Evolutionary conservation across 2,888 invertebrate species (phyloP).

Genomic region (Caenorhabditis macrosperma): DNA sequence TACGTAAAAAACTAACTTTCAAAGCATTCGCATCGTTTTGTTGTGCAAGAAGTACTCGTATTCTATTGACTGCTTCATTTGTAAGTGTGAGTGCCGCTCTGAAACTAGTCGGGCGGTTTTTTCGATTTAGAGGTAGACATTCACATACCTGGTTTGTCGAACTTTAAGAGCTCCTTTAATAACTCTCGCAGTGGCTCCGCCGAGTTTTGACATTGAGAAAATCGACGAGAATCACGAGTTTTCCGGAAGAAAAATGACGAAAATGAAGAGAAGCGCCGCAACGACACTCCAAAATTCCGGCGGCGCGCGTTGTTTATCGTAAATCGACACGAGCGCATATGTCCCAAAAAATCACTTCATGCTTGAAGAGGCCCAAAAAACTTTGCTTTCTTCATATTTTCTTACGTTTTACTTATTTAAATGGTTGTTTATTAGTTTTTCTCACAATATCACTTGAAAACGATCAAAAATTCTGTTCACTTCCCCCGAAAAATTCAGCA

Average conservation of each 20-base stretch:
- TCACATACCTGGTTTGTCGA: conserved; percentile 52
- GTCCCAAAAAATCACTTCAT: background rate
- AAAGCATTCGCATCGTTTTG: conserved; percentile 78
- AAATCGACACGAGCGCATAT: conserved; percentile 22
- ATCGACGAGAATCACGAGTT: background rate
- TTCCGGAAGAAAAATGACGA: conserved; percentile 1
- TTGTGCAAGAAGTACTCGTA: conserved; percentile 81
- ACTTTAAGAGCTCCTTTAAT: conserved; percentile 65
- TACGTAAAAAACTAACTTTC: conserved; percentile 63
- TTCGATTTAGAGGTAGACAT: background rate
- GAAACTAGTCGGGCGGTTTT: conserved; percentile 34
- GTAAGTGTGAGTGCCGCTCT: conserved; percentile 81
- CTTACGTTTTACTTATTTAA: background rate
- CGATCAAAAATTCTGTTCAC: too few relatives aligned
- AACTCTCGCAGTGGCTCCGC: conserved; percentile 69
- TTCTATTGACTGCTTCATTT: conserved; percentile 81
- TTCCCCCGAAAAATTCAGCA: too few relatives aligned
- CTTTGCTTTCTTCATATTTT: background rate
- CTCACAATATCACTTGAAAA: too few relatives aligned
- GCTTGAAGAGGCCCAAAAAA: conserved; percentile 25
- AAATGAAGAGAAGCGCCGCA: background rate
- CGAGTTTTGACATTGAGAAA: conserved; percentile 61
- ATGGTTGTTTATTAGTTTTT: background rate
- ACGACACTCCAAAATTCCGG: conserved; percentile 28
- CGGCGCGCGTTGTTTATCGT: conserved; percentile 32